Conservation (phyloP, 2,888 invertebrate species). For the Ormia ochracea region DNA sequence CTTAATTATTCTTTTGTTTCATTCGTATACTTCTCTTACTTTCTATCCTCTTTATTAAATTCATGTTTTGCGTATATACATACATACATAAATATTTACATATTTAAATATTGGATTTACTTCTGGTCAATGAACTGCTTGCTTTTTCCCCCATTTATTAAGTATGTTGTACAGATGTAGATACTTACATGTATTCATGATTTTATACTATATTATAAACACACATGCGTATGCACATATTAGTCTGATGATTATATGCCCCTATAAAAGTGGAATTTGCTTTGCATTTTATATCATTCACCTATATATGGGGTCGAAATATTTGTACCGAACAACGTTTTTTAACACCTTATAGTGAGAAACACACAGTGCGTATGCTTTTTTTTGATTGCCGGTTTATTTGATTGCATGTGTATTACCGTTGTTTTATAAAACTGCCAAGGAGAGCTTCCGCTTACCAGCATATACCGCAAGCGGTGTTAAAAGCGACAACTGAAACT, state of each 20-base stretch:
- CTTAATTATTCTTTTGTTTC: constrained; percentile 14
- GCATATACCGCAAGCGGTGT: too few species aligned
- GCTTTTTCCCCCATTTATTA: not conserved
- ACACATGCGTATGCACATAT: not conserved
- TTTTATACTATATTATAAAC: too few species aligned
- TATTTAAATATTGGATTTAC: constrained; percentile 9
- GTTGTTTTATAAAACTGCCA: too few species aligned
- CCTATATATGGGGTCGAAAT: not conserved
- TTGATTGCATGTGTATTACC: too few species aligned
- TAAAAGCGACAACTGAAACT: too few species aligned
- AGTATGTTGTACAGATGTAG: not conserved
- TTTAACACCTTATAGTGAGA: too few species aligned
- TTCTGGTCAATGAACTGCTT: constrained; percentile 40
- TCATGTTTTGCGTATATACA: too few species aligned
- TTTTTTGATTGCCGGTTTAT: too few species aligned
- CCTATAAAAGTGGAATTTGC: constrained; percentile 5
- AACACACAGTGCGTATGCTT: too few species aligned
- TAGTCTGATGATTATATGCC: not conserved
- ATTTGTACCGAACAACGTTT: not conserved
- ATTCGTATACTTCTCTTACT: not conserved
- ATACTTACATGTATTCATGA: not conserved
- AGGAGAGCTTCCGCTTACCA: too few species aligned
- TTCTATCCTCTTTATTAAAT: constrained; percentile 22
- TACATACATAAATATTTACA: too few species aligned
- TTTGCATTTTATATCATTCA: not conserved